Evolutionary conservation across 2,113 vertebrate species (phyloP), one percentile per base, ranked within the genome.

Genomic region (Phrynocephalus versicolor): DNA sequence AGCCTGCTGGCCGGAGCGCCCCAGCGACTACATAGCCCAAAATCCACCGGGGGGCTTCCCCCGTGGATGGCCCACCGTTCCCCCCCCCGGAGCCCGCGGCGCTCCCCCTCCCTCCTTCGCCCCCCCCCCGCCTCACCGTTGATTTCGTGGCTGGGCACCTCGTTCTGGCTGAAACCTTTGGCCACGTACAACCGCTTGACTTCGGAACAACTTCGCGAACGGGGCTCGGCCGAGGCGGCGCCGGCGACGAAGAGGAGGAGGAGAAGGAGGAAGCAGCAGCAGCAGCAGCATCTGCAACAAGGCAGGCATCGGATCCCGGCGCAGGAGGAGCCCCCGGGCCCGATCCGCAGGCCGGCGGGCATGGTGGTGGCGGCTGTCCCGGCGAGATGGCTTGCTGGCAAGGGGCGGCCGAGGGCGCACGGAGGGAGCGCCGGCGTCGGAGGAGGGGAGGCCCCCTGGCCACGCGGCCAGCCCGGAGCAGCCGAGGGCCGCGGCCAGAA

Each of bases 111-210:
- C 45, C 35, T 55, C 35, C 45, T 16, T 21, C 18, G 25, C 21
- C 1, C 35, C 14, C 27, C 33, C 72, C 78, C 58, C 25, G 82
- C 91, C 97, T 96, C 94, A 98, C 98, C 98, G 81, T 96, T 96
- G 60, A 98, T 94, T 89, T 97, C 97, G 93, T 97, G 97, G 94
- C 96, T 96, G 85, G 98, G 98, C 25, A 97, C 98, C 75, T 99
- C 98, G 93, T 97, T 97, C 78, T 96, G 95, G 96, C 98, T 97
- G 96, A 98, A 98, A 89, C 97, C 98, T 86, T 97, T 97, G 91
- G 97, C 97, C 89, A 96, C 97, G 94, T 97, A 98, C 25, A 97
- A 97, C 51, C 90, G 95, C 21, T 95, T 94, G 51, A 99, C 97
- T 90, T 98, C 97, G 84, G 97, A 97, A 90, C 98, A 98, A 97